phyloP scores from a whole-genome alignment of 2,113 vertebrate genomes.

The Machaerirhynchus nigripectus region DNA sequence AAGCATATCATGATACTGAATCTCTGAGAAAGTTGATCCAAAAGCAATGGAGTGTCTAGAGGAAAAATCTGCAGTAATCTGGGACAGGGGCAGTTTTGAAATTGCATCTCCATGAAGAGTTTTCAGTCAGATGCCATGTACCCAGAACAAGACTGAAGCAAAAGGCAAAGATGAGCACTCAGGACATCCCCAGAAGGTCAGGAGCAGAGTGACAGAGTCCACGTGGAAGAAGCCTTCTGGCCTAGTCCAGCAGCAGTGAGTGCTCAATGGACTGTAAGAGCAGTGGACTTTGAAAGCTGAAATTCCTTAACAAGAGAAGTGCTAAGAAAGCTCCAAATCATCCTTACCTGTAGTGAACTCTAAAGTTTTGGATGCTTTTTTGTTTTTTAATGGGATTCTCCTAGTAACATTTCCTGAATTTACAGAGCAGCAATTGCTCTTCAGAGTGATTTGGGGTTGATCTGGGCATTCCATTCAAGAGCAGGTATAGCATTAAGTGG shows the following conservation, averaged over 20 bases:
- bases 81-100: neutral
- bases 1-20: neutral
- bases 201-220: neutral
- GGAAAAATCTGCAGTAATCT: neutral
- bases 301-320: neutral
- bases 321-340: neutral
- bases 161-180: neutral
- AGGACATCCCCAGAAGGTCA: neutral
- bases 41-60: neutral
- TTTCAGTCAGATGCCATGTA: neutral
- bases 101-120: neutral
- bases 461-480: neutral
- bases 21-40: neutral
- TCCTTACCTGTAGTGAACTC: neutral
- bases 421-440: neutral
- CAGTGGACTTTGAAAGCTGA: neutral
- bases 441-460: neutral
- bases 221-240: neutral
- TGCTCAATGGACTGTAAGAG: neutral
- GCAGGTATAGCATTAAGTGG: neutral
- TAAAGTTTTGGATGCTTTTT: neutral
- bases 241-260: neutral
- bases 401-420: neutral
- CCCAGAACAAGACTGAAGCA: neutral
- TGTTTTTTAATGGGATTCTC: neutral